Evolutionary conservation across 1,140 invertebrate genomes (phyloP).

Genomic region (Hypsibius dujardini): DNA sequence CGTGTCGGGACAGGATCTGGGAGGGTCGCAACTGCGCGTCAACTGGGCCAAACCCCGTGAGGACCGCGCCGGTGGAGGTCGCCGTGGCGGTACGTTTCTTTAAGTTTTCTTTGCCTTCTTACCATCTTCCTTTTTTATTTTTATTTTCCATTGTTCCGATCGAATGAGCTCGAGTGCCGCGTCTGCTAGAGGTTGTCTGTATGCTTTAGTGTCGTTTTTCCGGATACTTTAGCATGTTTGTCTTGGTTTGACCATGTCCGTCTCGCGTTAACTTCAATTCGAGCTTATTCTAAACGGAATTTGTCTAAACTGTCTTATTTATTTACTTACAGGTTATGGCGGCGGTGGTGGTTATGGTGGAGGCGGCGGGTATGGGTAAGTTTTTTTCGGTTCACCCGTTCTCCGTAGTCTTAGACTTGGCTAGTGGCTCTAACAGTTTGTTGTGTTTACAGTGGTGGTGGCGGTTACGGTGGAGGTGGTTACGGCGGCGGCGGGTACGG

Average conservation of each 20-base stretch:
- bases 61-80: constrained; percentile 3
- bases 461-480: constrained; percentile 24
- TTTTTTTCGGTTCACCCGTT: constrained; percentile 15
- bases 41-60: constrained; percentile 16
- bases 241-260: too few relatives aligned
- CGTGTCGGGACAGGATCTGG: background rate
- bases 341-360: background rate
- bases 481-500: constrained; percentile 24
- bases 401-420: constrained; percentile 21
- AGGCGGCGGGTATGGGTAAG: background rate
- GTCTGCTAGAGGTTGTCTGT: too few relatives aligned
- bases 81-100: constrained; percentile 8
- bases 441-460: constrained; percentile 19
- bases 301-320: background rate
- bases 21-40: background rate
- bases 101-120: background rate
- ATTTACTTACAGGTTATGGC: too few relatives aligned
- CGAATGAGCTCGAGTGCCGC: too few relatives aligned
- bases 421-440: background rate
- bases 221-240: too few relatives aligned
- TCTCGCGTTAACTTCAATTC: background rate
- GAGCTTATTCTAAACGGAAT: background rate
- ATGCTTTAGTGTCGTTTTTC: too few relatives aligned
- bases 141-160: background rate
- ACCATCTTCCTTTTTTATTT: background rate